These are phyloP conservation scores for Crypturellus tataupa DNA, from an alignment of 2,797 vertebrate genomes.

Conservation along the genomic window DNA sequence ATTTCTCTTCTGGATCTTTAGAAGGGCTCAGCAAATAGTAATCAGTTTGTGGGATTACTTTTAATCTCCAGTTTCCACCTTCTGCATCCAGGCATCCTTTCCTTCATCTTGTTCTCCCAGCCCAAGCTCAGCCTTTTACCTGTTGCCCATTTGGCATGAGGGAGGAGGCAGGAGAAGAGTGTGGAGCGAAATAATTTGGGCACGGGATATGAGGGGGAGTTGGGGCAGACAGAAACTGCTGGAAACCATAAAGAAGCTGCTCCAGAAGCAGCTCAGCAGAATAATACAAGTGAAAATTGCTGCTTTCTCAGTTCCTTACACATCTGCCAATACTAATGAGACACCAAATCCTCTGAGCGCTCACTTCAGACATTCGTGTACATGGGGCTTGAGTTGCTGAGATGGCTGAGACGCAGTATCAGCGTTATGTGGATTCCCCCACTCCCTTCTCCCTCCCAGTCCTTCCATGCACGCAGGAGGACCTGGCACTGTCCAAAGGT, in stretches of 20 bases:
- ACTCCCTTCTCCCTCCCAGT: not conserved
- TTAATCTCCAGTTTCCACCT: not conserved
- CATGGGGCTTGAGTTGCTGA: not conserved
- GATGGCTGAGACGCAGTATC: not conserved
- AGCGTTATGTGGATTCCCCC: not conserved
- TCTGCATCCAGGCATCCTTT: not conserved
- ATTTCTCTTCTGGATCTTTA: conserved; percentile 8
- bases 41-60: not conserved
- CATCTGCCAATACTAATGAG: not conserved
- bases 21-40: not conserved
- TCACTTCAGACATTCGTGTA: not conserved
- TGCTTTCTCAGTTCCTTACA: not conserved
- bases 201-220: not conserved
- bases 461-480: not conserved
- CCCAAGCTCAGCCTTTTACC: not conserved
- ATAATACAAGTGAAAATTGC: not conserved
- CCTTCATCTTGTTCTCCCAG: fast-evolving
- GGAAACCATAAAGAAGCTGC: not conserved
- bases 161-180: not conserved
- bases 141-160: not conserved
- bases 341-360: not conserved
- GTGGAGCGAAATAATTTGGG: not conserved
- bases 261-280: not conserved
- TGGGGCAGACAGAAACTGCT: not conserved
- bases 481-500: not conserved